Evolutionary conservation across 2,113 vertebrate species (phyloP).

Genomic region (Chaenogobius annularis): DNA sequence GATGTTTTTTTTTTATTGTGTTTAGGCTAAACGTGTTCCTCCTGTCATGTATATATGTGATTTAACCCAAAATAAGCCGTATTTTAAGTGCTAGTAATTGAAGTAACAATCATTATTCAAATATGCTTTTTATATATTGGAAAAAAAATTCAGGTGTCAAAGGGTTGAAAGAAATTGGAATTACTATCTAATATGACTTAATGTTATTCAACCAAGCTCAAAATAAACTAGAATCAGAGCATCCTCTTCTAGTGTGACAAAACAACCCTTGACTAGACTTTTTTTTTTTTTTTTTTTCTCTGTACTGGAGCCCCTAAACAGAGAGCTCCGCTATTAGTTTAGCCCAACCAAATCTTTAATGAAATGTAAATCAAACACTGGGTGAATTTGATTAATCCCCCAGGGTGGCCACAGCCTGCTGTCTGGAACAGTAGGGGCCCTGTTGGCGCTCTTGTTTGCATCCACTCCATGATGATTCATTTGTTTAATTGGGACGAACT

Average conservation of each 20-base stretch:
- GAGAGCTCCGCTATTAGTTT: constrained; percentile 60
- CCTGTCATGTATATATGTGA: too few relatives aligned
- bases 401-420: constrained; percentile 61
- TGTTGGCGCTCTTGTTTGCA: constrained; percentile 51
- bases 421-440: constrained; percentile 61
- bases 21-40: too few relatives aligned
- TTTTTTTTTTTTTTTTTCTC: constrained; percentile 3
- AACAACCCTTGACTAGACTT: neutral
- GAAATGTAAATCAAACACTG: constrained; percentile 73
- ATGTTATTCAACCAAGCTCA: too few relatives aligned
- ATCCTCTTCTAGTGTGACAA: constrained; percentile 18
- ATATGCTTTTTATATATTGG: too few relatives aligned
- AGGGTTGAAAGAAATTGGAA: too few relatives aligned
- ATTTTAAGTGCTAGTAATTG: too few relatives aligned
- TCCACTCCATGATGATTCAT: constrained; percentile 59
- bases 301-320: constrained; percentile 40
- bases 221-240: too few relatives aligned
- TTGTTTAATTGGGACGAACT: constrained; percentile 65
- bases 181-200: too few relatives aligned
- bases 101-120: too few relatives aligned
- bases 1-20: too few relatives aligned
- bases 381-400: constrained; percentile 70
- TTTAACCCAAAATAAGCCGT: too few relatives aligned
- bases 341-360: constrained; percentile 58
- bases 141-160: too few relatives aligned